Conservation (phyloP, 2,113 vertebrate species). For the Podilymbus podiceps region DNA sequence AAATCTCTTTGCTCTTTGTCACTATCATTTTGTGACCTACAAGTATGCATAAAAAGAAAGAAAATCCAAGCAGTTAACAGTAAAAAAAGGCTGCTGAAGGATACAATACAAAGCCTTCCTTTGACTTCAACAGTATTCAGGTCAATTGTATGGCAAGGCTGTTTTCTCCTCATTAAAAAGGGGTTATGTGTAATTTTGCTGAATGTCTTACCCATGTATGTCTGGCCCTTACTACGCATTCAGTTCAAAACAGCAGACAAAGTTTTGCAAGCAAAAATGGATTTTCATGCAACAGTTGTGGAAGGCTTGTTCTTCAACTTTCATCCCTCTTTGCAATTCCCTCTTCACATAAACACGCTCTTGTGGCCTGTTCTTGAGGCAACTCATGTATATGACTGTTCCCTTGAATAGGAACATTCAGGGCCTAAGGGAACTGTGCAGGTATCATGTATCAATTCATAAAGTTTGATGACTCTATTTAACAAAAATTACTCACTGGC, state of each 20-base stretch:
- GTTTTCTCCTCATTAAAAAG: not conserved
- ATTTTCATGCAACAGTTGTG: not conserved
- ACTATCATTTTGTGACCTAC: constrained; percentile 84
- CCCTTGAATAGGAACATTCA: not conserved
- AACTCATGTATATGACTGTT: not conserved
- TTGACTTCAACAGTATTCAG: not conserved
- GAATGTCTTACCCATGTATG: not conserved
- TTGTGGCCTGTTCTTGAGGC: not conserved
- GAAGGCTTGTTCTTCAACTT: not conserved
- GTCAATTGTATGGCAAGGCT: not conserved
- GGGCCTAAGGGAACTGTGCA: not conserved
- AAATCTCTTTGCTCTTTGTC: constrained; percentile 88
- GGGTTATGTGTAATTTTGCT: not conserved
- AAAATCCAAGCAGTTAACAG: constrained; percentile 40
- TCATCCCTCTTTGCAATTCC: not conserved
- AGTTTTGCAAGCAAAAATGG: not conserved
- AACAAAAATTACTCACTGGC: not conserved
- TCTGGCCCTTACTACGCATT: not conserved
- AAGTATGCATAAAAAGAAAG: constrained; percentile 11
- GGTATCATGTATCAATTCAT: not conserved
- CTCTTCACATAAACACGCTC: not conserved
- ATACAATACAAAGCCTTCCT: not conserved
- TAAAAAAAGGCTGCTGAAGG: not conserved
- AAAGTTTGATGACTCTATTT: not conserved
- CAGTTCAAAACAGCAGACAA: not conserved